These are phyloP conservation scores for Henricia sp. DNA, from an alignment of 53 echinoderm and acorn worm genomes.

Conservation along the genomic window DNA sequence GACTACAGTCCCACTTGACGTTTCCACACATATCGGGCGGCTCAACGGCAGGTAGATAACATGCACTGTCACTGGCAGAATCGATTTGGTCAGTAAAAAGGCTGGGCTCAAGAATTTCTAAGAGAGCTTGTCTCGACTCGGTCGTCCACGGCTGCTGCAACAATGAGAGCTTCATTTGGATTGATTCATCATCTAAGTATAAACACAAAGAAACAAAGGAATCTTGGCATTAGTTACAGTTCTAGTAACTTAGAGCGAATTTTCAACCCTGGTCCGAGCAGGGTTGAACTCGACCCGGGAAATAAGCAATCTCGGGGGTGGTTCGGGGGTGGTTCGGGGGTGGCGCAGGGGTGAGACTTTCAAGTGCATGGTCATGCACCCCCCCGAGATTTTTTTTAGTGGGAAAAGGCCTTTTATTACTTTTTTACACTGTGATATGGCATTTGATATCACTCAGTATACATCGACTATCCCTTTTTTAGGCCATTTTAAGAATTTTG, in stretches of 20 bases:
- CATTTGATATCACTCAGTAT: no score
- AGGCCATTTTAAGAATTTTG: no score
- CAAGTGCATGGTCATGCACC: background rate
- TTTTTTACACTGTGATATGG: no score
- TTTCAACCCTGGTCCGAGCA: background rate
- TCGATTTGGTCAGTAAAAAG: slow-evolving; percentile 57
- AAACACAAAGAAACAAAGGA: background rate
- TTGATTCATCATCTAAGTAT: slow-evolving; percentile 32
- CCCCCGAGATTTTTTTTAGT: no score
- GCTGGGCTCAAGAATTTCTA: slow-evolving; percentile 52
- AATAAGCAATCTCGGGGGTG: background rate
- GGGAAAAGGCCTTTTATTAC: no score
- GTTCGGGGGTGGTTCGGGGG: background rate
- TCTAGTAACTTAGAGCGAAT: background rate
- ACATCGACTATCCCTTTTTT: no score
- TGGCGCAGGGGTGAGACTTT: background rate
- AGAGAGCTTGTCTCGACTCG: slow-evolving; percentile 11
- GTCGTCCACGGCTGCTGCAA: slow-evolving; percentile 40
- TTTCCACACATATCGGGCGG: slow-evolving; percentile 69
- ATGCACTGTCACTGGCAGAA: slow-evolving; percentile 66
- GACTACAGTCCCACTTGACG: slow-evolving; percentile 67
- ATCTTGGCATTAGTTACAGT: background rate
- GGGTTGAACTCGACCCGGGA: no score
- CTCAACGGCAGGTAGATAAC: slow-evolving; percentile 55
- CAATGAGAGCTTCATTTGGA: slow-evolving; percentile 2